Conservation (phyloP, 2,113 vertebrate species). For the Haemorhous mexicanus region DNA sequence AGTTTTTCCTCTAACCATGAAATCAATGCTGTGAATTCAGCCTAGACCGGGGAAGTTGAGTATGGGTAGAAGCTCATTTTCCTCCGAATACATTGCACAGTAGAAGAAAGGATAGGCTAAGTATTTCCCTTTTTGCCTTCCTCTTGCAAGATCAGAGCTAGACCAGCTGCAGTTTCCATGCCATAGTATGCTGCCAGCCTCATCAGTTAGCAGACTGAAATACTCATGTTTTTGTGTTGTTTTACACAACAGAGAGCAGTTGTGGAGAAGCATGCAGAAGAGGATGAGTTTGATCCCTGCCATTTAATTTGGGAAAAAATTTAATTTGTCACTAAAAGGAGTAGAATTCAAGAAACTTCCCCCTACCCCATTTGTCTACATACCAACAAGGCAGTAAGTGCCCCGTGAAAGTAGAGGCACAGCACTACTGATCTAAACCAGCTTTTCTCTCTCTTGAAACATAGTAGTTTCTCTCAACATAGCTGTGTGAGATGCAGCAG, state of each 20-base stretch:
- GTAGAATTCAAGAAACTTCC: not conserved
- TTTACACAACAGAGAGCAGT: not conserved
- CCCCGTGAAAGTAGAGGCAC: not conserved
- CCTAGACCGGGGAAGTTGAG: not conserved
- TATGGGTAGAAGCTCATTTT: not conserved
- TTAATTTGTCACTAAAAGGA: not conserved
- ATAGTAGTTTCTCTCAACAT: not conserved
- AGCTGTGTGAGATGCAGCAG: not conserved
- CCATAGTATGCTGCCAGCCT: not conserved
- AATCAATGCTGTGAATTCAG: not conserved
- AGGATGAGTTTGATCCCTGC: not conserved
- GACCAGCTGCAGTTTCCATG: not conserved
- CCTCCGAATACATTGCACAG: not conserved
- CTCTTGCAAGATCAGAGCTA: not conserved
- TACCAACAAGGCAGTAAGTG: not conserved
- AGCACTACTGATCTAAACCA: not conserved
- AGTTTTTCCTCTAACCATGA: not conserved
- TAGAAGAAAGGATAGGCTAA: not conserved
- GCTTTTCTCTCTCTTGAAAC: not conserved
- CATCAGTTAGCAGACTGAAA: not conserved
- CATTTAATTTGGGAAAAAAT: not conserved
- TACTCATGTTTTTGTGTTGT: rapidly evolving
- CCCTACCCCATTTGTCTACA: too few relatives aligned
- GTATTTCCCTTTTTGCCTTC: not conserved
- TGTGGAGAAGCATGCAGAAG: not conserved